A percentile compares a stretch with the other conserved stretches of the same genome.
These are phyloP conservation scores for Apamea epomidion DNA, from an alignment of 2,888 invertebrate species.

Conservation along the genomic window DNA sequence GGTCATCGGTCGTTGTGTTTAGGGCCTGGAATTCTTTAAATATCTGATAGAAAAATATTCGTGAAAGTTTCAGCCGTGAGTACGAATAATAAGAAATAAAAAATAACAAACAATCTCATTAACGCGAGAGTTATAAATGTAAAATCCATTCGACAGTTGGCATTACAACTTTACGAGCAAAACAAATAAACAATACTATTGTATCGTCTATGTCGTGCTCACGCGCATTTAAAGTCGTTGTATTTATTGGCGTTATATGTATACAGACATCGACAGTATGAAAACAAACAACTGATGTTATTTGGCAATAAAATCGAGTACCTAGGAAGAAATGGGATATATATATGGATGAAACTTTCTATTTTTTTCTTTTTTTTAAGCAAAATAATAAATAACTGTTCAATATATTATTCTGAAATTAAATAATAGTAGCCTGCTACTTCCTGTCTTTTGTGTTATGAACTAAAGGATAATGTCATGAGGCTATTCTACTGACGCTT, in stretches of 20 bases:
- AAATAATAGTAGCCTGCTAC: background rate
- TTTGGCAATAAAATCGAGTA: slow-evolving; percentile 29
- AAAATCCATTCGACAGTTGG: slow-evolving; percentile 28
- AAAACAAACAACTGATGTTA: slow-evolving; percentile 34
- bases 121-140: slow-evolving; percentile 38
- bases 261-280: slow-evolving; percentile 4
- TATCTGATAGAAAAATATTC: background rate
- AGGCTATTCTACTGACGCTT: background rate
- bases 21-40: background rate
- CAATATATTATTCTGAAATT: background rate
- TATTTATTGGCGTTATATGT: slow-evolving; percentile 43
- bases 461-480: background rate
- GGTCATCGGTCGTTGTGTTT: too few relatives aligned
- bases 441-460: background rate
- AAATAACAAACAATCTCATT: slow-evolving; percentile 38
- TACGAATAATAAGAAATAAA: slow-evolving; percentile 10
- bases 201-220: slow-evolving; percentile 19
- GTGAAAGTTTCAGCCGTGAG: slow-evolving; percentile 3
- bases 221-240: slow-evolving; percentile 21
- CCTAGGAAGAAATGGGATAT: background rate
- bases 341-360: background rate
- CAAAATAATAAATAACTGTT: background rate
- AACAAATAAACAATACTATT: slow-evolving; percentile 37
- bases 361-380: background rate
- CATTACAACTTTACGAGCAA: slow-evolving; percentile 28